These are phyloP conservation scores for Porites cylindrica DNA, from an alignment of 92 coral and sea anemone species.

Conservation along the genomic window DNA sequence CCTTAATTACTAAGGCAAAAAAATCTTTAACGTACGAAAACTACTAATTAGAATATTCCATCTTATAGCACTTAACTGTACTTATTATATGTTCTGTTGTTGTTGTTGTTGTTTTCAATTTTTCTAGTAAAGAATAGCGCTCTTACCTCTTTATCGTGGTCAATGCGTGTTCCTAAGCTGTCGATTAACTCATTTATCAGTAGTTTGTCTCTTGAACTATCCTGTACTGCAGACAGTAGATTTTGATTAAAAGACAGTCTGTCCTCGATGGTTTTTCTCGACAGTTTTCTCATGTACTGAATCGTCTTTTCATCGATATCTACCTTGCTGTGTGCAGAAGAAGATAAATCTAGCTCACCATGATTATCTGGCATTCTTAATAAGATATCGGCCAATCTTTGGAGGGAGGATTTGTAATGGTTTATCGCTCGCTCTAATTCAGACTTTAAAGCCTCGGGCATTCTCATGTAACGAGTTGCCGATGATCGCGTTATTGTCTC, in stretches of 20 bases:
- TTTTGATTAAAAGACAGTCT: constrained; percentile 84
- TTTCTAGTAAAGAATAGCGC: background rate
- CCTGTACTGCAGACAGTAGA: constrained; percentile 78
- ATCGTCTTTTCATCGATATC: constrained; percentile 62
- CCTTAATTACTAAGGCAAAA: too few relatives aligned
- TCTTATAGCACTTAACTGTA: too few relatives aligned
- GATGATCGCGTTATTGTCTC: constrained; percentile 79
- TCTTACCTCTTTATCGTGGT: constrained; percentile 86
- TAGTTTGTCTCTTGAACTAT: constrained; percentile 70
- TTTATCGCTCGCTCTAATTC: constrained; percentile 75
- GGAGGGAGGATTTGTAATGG: constrained; percentile 73
- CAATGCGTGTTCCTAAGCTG: constrained; percentile 79
- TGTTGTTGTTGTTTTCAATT: too few relatives aligned
- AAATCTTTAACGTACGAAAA: too few relatives aligned
- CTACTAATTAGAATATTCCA: too few relatives aligned
- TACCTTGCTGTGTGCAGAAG: constrained; percentile 41
- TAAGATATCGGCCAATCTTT: constrained; percentile 67
- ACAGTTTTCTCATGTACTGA: constrained; percentile 68
- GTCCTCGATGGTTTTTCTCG: constrained; percentile 79
- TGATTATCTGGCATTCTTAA: constrained; percentile 64
- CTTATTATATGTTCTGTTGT: too few relatives aligned
- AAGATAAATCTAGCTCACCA: constrained; percentile 47
- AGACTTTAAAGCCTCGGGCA: constrained; percentile 81
- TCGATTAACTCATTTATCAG: constrained; percentile 71
- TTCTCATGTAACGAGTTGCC: constrained; percentile 63